Evolutionary conservation across 2,888 invertebrate genomes (phyloP).

Genomic region (Drosophila gaucha): DNA sequence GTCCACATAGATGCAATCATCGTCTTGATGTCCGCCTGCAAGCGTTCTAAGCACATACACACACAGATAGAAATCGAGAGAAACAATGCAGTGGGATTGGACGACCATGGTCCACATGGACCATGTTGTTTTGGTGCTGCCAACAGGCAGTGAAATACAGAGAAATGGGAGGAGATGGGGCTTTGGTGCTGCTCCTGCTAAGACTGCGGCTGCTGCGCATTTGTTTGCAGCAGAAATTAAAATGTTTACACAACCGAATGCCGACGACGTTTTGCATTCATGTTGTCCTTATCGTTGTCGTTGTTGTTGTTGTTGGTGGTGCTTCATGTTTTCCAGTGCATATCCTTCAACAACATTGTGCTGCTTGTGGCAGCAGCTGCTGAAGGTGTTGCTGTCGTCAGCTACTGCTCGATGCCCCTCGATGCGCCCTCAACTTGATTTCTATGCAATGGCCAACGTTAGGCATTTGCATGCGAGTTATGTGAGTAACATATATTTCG

Average conservation of each 20-base stretch:
- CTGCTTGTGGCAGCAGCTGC: constrained; percentile 45
- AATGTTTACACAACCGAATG: constrained; percentile 77
- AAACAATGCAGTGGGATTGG: constrained; percentile 57
- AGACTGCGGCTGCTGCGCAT: constrained; percentile 66
- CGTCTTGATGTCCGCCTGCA: constrained; percentile 46
- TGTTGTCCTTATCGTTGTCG: constrained; percentile 38
- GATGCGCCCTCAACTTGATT: constrained; percentile 20
- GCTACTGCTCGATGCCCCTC: constrained; percentile 12
- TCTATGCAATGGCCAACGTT: constrained; percentile 50
- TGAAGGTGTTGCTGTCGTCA: constrained; percentile 49
- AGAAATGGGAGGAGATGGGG: not conserved
- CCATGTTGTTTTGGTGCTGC: constrained; percentile 33
- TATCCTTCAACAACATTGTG: constrained; percentile 58
- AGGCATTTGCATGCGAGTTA: constrained; percentile 39
- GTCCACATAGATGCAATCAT: constrained; percentile 48
- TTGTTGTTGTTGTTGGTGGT: constrained; percentile 19
- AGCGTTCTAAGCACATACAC: constrained; percentile 10
- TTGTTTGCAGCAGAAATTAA: constrained; percentile 77
- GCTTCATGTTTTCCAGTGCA: constrained; percentile 39
- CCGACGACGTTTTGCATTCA: constrained; percentile 73
- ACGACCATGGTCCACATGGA: constrained; percentile 70
- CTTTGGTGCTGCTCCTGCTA: constrained; percentile 14
- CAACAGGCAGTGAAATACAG: not conserved
- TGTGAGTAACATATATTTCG: constrained; percentile 28
- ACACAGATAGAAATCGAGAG: constrained; percentile 4